These are phyloP conservation scores for Phoenicopterus ruber DNA, from an alignment of 2,113 vertebrate species.

Conservation along the genomic window DNA sequence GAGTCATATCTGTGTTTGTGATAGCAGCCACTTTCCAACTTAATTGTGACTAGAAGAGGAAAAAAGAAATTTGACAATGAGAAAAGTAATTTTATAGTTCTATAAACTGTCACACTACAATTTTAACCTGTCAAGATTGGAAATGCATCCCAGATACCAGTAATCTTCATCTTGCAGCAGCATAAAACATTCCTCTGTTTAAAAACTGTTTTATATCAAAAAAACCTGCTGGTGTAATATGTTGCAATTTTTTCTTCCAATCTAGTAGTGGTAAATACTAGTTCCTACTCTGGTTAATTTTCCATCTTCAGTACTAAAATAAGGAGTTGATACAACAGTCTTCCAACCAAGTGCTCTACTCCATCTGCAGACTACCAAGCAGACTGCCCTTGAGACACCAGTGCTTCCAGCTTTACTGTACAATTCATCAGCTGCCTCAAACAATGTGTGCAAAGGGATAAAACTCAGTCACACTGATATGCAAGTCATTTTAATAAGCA, in stretches of 20 bases:
- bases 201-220: not conserved
- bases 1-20: not conserved
- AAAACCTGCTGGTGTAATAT: not conserved
- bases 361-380: not conserved
- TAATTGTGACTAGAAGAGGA: not conserved
- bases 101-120: not conserved
- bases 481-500: not conserved
- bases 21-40: not conserved
- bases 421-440: not conserved
- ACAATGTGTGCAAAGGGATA: not conserved
- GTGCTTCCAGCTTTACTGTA: not conserved
- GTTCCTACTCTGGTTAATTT: not conserved
- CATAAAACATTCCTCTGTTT: not conserved
- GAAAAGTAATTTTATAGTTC: not conserved
- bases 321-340: not conserved
- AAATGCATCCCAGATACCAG: not conserved
- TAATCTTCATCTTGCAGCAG: not conserved
- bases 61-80: not conserved
- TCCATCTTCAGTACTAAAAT: not conserved
- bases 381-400: not conserved
- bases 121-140: not conserved
- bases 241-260: not conserved
- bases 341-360: not conserved
- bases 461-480: not conserved
- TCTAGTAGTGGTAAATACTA: not conserved